Evolutionary conservation across 2,797 vertebrate species (phyloP), one percentile per base, ranked within the genome.

Genomic region (Phyllotis vaccarum): DNA sequence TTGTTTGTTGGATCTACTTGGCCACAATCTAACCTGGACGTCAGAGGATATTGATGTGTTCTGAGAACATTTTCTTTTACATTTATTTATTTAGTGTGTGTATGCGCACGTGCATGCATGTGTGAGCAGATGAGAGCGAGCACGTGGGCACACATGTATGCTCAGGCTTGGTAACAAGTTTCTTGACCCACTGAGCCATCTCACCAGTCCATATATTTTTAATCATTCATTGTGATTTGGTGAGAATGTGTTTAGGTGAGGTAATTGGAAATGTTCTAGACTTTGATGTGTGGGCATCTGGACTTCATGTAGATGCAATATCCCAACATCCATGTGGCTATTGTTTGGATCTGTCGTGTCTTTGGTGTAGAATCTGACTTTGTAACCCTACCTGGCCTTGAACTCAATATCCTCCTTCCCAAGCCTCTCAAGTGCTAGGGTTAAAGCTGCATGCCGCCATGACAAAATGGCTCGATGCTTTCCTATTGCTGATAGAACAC

Each of bases 31-130:
- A 3, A 83, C 21, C 22, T 21, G 3, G 11, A 21, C 0, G 2
- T 2, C 6, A 6, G 13, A 2, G 66, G 68, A 1, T 49, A 1
- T n/a, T 0, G 0, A 2, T 54, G 34, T 27, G 1, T 88, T 29
- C 66, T 2, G 60, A 27, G 24, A 34, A 22, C 12, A 31, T 76
- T 70, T 70, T 46, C 12, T 68, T 52, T n/a, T 52, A 54, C 13
- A 16, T 70, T 87, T 40, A 72, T 17, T 40, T 56, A 72, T 40
- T 72, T 56, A 43, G 40, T 87, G 6, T 9, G 17, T 74, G 5
- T 74, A 5, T 43, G 5, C 24, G 37, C 3, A 0, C 7, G 10
- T 56, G 24, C 11, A 24, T 17, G 29, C 46, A 27, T 16, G 29
- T 3, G 4, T 1, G 3, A 19, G 46, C 10, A 17, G 17, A 13